These are phyloP conservation scores for Oceanodroma leucorhoa DNA, from an alignment of 2,797 vertebrate genomes.

Conservation along the genomic window DNA sequence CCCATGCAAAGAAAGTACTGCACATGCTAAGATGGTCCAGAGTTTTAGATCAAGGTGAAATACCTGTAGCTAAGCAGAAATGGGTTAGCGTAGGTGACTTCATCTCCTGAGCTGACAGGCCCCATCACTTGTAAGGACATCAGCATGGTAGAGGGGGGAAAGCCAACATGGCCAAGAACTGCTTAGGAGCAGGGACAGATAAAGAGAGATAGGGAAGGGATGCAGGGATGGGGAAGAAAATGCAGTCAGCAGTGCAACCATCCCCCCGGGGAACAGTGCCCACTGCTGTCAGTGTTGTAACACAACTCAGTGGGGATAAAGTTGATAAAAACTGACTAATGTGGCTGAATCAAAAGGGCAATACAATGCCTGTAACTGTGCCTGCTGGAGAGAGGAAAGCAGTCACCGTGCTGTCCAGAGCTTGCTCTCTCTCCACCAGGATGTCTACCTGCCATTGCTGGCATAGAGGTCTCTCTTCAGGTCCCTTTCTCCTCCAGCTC, in stretches of 20 bases:
- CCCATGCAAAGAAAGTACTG: not conserved
- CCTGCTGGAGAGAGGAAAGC: not conserved
- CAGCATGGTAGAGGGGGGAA: not conserved
- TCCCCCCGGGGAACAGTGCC: not conserved
- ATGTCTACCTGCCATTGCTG: not conserved
- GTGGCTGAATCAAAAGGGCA: not conserved
- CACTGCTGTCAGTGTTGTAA: rapidly evolving
- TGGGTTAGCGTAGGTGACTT: not conserved
- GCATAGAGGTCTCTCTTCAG: not conserved
- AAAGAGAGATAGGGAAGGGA: not conserved
- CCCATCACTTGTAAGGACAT: not conserved
- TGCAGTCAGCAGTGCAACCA: not conserved
- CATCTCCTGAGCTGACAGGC: not conserved
- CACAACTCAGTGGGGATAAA: not conserved
- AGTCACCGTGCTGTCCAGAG: not conserved
- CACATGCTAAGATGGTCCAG: not conserved
- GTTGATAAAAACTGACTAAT: not conserved
- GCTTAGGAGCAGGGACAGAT: not conserved
- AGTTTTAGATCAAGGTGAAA: not conserved
- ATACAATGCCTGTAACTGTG: not conserved
- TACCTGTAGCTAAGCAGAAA: not conserved
- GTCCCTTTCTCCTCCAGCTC: not conserved
- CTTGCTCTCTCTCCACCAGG: not conserved
- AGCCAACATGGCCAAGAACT: not conserved
- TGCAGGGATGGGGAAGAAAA: not conserved